Conservation (phyloP, 2,113 vertebrate species). For the Corythaeola cristata region DNA sequence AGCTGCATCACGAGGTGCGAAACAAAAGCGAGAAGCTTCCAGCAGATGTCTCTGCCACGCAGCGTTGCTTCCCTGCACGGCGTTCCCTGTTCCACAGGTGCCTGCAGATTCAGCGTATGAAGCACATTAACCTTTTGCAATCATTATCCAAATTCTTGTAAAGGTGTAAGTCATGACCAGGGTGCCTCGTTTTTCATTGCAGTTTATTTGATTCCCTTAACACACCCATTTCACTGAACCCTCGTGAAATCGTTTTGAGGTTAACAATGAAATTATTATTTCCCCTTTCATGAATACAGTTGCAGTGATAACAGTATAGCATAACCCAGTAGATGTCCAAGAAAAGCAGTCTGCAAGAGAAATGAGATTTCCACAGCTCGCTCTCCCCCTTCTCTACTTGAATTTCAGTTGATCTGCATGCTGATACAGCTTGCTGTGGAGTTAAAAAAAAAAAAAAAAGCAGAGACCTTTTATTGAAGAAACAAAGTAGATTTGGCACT, state of each 20-base stretch:
- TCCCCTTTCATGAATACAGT: background rate
- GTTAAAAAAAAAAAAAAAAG: background rate
- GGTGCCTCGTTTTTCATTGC: constrained; percentile 8
- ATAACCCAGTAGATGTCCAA: background rate
- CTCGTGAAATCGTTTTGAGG: constrained; percentile 33
- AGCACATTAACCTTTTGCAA: constrained; percentile 39
- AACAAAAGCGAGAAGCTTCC: background rate
- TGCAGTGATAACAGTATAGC: background rate
- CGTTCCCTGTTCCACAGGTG: background rate
- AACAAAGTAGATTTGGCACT: background rate
- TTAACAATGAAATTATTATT: constrained; percentile 21
- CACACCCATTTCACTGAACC: background rate
- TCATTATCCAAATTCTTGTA: constrained; percentile 36
- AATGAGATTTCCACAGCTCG: background rate
- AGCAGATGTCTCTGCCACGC: constrained; percentile 63
- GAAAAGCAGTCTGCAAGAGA: background rate
- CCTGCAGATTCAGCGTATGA: constrained; percentile 3
- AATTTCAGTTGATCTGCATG: background rate
- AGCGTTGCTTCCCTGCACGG: background rate
- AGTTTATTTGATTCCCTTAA: constrained; percentile 58
- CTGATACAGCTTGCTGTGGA: background rate
- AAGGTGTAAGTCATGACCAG: constrained; percentile 10
- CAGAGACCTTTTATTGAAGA: background rate
- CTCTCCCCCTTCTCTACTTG: background rate
- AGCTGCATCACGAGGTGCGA: accelerated